Percentiles rank a stretch among this genome's conserved stretches.
Conservation (phyloP, 2,113 vertebrate genomes). For the Epinephelus lanceolatus region DNA sequence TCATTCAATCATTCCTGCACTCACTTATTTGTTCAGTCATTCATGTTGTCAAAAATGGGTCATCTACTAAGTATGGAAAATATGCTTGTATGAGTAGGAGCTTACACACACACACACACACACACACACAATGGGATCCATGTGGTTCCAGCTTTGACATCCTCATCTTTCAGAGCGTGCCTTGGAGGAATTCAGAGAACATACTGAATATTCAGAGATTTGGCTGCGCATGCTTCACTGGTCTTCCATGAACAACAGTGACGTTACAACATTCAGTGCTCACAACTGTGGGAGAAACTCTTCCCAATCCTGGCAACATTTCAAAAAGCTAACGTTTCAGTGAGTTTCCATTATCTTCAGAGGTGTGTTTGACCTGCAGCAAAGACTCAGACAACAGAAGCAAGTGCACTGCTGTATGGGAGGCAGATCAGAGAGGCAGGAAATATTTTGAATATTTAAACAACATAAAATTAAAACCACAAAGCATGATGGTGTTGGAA, state of each 20-base stretch:
- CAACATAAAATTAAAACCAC: too few relatives aligned
- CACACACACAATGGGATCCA: not conserved
- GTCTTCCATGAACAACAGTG: not conserved
- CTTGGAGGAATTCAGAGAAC: not conserved
- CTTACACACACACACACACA: not conserved
- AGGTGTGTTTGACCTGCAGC: too few relatives aligned
- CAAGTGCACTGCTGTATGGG: too few relatives aligned
- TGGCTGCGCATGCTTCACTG: not conserved
- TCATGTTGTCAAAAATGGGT: conserved; percentile 39
- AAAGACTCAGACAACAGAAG: too few relatives aligned
- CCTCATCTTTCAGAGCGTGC: not conserved
- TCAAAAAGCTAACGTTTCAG: not conserved
- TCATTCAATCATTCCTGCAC: not conserved
- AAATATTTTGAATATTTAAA: not conserved
- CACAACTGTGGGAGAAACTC: not conserved
- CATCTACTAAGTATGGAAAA: conserved; percentile 1
- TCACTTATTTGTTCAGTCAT: not conserved
- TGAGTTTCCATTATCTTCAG: too few relatives aligned
- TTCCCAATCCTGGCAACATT: not conserved
- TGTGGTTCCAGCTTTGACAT: not conserved
- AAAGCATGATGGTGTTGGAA: too few relatives aligned
- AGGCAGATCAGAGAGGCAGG: too few relatives aligned
- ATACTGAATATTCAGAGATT: conserved; percentile 1
- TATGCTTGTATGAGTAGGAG: conserved; percentile 8
- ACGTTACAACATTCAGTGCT: not conserved